Evolutionary conservation across 2,888 invertebrate species (phyloP).

Genomic region (Fabriciana adippe): DNA sequence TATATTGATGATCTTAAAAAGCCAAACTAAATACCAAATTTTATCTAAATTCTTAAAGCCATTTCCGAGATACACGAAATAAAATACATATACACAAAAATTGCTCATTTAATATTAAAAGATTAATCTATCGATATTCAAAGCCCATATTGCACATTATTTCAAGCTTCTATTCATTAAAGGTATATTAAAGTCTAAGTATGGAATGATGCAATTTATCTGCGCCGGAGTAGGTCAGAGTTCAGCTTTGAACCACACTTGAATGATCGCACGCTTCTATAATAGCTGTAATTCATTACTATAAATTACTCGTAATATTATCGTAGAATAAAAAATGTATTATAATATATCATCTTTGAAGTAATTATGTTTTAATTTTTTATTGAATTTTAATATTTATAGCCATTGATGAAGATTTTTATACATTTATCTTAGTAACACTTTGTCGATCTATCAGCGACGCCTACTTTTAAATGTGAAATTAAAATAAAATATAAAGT

Average conservation of each 20-base stretch:
- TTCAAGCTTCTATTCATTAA: constrained; percentile 16
- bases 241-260: constrained; percentile 25
- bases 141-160: constrained; percentile 1
- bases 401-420: no score
- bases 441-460: no score
- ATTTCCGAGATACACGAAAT: no score
- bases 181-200: constrained; percentile 4
- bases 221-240: constrained; percentile 27
- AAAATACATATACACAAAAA: not conserved
- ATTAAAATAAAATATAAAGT: no score
- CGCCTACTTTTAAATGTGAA: no score
- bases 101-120: not conserved
- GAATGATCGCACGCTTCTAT: constrained; percentile 16
- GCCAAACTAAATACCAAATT: no score
- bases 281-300: constrained; percentile 13
- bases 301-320: constrained; percentile 2
- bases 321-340: not conserved
- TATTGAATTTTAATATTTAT: no score
- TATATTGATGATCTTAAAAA: no score
- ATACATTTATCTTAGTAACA: no score
- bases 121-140: not conserved
- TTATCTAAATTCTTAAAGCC: no score
- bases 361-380: no score
- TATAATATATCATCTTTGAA: no score
- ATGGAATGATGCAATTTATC: constrained; percentile 32